Evolutionary conservation across 2,797 vertebrate genomes (phyloP).

Genomic region (Microctenopoma lineatum): DNA sequence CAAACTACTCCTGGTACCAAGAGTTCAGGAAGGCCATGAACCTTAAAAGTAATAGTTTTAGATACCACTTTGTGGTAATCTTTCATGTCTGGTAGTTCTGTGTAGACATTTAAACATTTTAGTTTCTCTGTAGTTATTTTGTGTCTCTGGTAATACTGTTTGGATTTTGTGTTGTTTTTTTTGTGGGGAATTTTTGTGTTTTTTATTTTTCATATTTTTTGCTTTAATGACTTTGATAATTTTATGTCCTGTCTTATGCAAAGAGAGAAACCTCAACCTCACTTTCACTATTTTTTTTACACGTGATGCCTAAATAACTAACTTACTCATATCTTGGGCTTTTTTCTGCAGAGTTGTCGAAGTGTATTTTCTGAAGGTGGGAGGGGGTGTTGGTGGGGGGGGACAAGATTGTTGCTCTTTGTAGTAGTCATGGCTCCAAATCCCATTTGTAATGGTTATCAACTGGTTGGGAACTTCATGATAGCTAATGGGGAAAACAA

Average conservation of each 20-base stretch:
- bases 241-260: neutral
- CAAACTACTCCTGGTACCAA: no score
- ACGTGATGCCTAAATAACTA: constrained; percentile 28
- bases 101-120: neutral
- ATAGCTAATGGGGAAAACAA: constrained; percentile 84
- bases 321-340: constrained; percentile 24
- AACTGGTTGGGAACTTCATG: constrained; percentile 74
- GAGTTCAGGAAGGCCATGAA: no score
- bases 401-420: constrained; percentile 58
- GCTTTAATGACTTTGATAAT: neutral
- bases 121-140: neutral
- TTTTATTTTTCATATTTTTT: neutral
- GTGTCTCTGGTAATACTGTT: neutral
- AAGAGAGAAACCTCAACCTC: neutral
- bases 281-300: constrained; percentile 16
- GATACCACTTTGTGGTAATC: neutral
- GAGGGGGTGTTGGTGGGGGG: constrained; percentile 27
- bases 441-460: constrained; percentile 83
- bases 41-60: no score
- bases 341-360: constrained; percentile 20
- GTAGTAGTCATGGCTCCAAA: constrained; percentile 79
- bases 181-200: neutral
- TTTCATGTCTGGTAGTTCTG: neutral
- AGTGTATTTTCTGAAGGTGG: constrained; percentile 50
- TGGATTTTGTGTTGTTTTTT: neutral